Evolutionary conservation across 2,888 invertebrate genomes (phyloP), one percentile per base, ranked within the genome.

Genomic region (Cheilosia soror): DNA sequence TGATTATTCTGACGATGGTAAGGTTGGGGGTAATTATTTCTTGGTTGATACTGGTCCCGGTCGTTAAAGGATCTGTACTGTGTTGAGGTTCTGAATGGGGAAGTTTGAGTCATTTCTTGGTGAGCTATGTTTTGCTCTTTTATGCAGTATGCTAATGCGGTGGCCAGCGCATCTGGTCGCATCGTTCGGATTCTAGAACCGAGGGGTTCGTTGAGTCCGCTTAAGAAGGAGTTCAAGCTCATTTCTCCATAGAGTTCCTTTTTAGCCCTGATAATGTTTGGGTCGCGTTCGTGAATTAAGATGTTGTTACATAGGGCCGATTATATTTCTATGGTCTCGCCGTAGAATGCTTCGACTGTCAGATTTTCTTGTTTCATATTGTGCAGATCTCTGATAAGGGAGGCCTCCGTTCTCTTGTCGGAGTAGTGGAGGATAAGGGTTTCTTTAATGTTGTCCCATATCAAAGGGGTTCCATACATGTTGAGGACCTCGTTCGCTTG

Each of bases 191-290:
- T 55, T 13, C 15, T 55, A 5, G 33, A 55, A 5, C 33, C 55
- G 5, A 55, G 31, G 2, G 55, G 55, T 55, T 55, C 55, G 1
- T 31, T 55, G 13, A 55, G n/a, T 15, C 55, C 33, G 5, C 27
- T 31, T 31, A 55, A 6, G 2, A 55, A 55, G 3, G 55, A 27
- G 55, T 55, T 55, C 29, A 55, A 29, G 15, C 58, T 31, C 40
- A 58, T 58, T 58, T 58, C 58, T 15, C 33, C 15, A 13, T 29
- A 58, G 11, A 58, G 20, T 58, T 58, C 58, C 37, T 66, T 84
- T 76, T 51, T 65, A 11, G 65, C 49, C 13, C 13, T 20, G n/a
- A 65, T 25, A 0, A 65, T 33, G 5, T 33, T 65, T 33, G 15
- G 49, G 9, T 65, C 33, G 0, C 13, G 15, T 25, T 63, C 63